Conservation (phyloP, 1,140 invertebrate species). For the Drosophila pseudoobscura region DNA sequence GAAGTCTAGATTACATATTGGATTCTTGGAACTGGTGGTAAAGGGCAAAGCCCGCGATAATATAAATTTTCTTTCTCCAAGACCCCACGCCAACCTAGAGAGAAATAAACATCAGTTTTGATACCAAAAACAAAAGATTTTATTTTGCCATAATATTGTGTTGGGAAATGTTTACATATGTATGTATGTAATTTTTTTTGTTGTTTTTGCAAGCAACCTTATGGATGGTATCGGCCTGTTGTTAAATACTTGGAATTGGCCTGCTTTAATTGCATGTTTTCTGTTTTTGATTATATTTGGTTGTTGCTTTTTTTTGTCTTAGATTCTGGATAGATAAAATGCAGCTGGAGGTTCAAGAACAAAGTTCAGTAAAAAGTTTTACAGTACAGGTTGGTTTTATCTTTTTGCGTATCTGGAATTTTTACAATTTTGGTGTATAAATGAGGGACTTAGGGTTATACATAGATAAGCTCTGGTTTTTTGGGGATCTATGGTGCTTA, state of each 20-base stretch:
- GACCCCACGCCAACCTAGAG: not conserved
- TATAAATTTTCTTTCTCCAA: too few relatives aligned
- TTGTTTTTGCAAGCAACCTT: constrained; percentile 38
- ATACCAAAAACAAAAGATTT: constrained; percentile 72
- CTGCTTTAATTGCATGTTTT: constrained; percentile 10
- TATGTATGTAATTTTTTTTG: not conserved
- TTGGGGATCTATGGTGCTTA: not conserved
- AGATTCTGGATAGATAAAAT: constrained; percentile 9
- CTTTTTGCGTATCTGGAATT: constrained; percentile 11
- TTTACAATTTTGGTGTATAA: constrained; percentile 20
- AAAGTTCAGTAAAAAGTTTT: constrained; percentile 3
- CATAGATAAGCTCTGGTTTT: not conserved
- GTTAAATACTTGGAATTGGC: constrained; percentile 35
- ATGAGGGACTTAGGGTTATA: constrained; percentile 5
- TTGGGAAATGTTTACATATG: constrained; percentile 47
- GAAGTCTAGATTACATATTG: too few relatives aligned
- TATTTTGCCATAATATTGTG: constrained; percentile 59
- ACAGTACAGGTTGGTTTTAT: too few relatives aligned
- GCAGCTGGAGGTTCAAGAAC: constrained; percentile 11
- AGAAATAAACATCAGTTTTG: constrained; percentile 15
- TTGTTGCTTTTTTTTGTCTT: not conserved
- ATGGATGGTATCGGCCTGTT: constrained; percentile 37
- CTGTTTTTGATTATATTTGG: not conserved
- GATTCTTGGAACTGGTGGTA: too few relatives aligned
- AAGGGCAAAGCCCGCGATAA: too few relatives aligned